phyloP scores from a whole-genome alignment of 2,888 invertebrate genomes.

The Neuroscelio doddi region DNA sequence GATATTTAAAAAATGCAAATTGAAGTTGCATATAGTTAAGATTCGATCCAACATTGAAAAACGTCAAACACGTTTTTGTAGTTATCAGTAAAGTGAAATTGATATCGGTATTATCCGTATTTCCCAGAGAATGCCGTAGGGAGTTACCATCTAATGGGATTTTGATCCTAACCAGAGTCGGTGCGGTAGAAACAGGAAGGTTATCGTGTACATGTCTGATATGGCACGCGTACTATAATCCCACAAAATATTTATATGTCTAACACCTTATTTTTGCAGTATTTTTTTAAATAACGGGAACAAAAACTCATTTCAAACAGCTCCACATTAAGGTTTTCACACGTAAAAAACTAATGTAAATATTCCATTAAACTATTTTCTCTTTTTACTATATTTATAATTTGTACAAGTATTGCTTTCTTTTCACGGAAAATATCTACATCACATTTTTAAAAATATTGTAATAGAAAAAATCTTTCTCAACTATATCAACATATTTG shows the following conservation, averaged over 20 bases:
- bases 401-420: too few species aligned
- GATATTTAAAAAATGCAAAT: too few species aligned
- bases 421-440: too few species aligned
- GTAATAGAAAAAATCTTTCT: too few species aligned
- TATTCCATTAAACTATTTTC: too few species aligned
- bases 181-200: slow-evolving; percentile 20
- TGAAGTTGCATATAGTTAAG: too few species aligned
- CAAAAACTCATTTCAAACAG: background rate
- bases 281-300: background rate
- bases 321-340: background rate
- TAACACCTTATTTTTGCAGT: slow-evolving; percentile 5
- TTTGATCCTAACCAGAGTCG: slow-evolving; percentile 53
- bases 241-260: slow-evolving; percentile 15
- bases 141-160: slow-evolving; percentile 55
- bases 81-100: slow-evolving; percentile 47
- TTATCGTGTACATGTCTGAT: slow-evolving; percentile 17
- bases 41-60: slow-evolving; percentile 19
- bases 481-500: too few species aligned
- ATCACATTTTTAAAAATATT: too few species aligned
- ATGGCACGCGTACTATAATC: slow-evolving; percentile 24
- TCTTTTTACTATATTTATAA: too few species aligned
- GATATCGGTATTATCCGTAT: slow-evolving; percentile 54
- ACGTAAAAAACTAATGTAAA: too few species aligned
- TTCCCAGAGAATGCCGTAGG: slow-evolving; percentile 45
- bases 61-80: slow-evolving; percentile 28